Evolutionary conservation across 53 echinoderm and acorn worm genomes (phyloP), one percentile per base, ranked within the genome.

Genomic region (Echinarachnius parma): DNA sequence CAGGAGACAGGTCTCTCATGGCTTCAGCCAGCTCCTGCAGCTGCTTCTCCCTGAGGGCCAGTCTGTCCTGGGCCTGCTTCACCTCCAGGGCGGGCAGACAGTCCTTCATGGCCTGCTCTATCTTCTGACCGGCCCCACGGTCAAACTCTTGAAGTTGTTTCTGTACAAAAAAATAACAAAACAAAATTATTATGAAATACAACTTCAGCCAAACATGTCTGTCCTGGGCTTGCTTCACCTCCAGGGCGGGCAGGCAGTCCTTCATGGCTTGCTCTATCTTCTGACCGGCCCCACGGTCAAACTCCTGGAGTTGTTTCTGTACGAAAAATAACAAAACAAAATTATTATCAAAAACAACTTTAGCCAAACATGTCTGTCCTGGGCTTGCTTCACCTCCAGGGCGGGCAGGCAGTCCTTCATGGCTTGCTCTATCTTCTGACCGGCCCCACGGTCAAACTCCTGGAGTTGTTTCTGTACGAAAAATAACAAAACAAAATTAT

Each of bases 81-180:
- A 96, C 91, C 76, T 91, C 98, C 13, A 91, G 80, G 25, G 59
- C 81, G 24, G 98, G 98, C 4, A 91, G 80, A 46, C 85, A 82
- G 59, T 96, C 98, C 53, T 72, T 80, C 48, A 61, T 70, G 21
- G 98, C 91, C 53, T 96, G 98, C 49, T 96, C 98, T 21, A 82
- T 62, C 68, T 83, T 87, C 75, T 91, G 82, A 54, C 54, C 66
- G 13, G 88, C 79, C 4, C 77, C 55, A 66, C 82, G 81, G 79
- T 96, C 91, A 80, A 88, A 96, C 63, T 96, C 98, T 4, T 28
- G 79, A 18, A 88, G 82, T 96, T 96, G 98, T 85, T 96, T 96
- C 98, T 96, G 18, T 21, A 33, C 18, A 64, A 14, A 15, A 66
- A 53, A 0, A 37, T 30, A 48, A 53, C 22, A 0, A 21, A 1